These are phyloP conservation scores for Siniperca obscura DNA, from an alignment of 2,797 vertebrate species.

Conservation along the genomic window DNA sequence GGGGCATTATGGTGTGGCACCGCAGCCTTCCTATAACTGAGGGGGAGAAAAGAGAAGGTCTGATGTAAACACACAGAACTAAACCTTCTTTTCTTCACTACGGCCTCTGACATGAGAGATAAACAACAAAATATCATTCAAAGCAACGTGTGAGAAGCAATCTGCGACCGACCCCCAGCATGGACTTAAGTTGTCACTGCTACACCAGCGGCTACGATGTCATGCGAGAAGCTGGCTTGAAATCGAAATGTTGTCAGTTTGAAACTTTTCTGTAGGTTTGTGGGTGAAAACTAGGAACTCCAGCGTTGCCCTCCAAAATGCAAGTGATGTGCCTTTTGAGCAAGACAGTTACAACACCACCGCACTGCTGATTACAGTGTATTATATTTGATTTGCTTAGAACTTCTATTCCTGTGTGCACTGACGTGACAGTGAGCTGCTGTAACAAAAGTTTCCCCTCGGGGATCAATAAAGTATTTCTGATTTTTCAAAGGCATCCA, in stretches of 20 bases:
- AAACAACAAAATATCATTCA: slow-evolving; percentile 28
- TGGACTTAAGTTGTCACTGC: not conserved
- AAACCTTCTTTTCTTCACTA: slow-evolving; percentile 7
- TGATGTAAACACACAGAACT: slow-evolving; percentile 33
- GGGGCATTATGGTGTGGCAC: not conserved
- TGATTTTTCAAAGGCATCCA: not conserved
- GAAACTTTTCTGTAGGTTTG: not conserved
- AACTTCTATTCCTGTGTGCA: too few relatives aligned
- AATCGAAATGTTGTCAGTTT: not conserved
- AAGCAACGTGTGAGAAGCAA: slow-evolving; percentile 29
- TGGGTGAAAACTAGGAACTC: slow-evolving; percentile 10
- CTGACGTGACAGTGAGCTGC: too few relatives aligned
- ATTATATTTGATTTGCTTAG: too few relatives aligned
- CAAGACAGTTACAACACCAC: not conserved
- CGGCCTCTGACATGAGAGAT: not conserved
- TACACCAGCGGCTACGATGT: not conserved
- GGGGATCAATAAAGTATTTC: too few relatives aligned
- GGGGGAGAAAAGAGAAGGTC: not conserved
- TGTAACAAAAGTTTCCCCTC: too few relatives aligned
- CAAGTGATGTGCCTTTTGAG: slow-evolving; percentile 3
- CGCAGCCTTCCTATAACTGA: not conserved
- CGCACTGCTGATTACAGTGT: not conserved
- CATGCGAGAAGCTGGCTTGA: not conserved
- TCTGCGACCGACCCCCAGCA: slow-evolving; percentile 8
- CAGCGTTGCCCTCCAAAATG: not conserved